Evolutionary conservation across 2,888 invertebrate genomes (phyloP).

Genomic region (Chironomus tentans): DNA sequence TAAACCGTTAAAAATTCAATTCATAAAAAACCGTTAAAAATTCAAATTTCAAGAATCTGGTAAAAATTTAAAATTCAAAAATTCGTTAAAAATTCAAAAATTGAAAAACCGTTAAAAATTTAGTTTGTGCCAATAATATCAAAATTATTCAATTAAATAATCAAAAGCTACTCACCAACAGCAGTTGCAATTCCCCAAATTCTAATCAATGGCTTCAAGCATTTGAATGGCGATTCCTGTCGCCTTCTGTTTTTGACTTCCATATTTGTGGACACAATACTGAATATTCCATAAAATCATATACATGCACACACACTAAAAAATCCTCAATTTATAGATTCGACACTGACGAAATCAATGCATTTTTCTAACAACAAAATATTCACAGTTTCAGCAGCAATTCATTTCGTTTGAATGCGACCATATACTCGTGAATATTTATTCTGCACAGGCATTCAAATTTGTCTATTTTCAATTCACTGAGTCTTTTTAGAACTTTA

Average conservation of each 20-base stretch:
- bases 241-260: constrained; percentile 36
- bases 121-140: not conserved
- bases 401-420: not conserved
- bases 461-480: no score
- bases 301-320: not conserved
- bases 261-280: constrained; percentile 29
- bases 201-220: constrained; percentile 40
- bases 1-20: no score
- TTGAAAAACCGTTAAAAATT: not conserved
- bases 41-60: not conserved
- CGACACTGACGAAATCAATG: not conserved
- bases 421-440: no score
- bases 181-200: constrained; percentile 40
- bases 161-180: constrained; percentile 35
- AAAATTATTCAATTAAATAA: no score
- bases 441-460: no score
- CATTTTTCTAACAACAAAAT: not conserved
- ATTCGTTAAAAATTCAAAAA: not conserved
- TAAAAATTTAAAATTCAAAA: no score
- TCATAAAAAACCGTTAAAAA: not conserved
- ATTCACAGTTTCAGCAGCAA: not conserved
- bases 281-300: not conserved
- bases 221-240: constrained; percentile 39
- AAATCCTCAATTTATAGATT: not conserved
- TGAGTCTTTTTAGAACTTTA: no score